phyloP scores from a whole-genome alignment of 2,888 invertebrate genomes.

The Anodontia alba region DNA sequence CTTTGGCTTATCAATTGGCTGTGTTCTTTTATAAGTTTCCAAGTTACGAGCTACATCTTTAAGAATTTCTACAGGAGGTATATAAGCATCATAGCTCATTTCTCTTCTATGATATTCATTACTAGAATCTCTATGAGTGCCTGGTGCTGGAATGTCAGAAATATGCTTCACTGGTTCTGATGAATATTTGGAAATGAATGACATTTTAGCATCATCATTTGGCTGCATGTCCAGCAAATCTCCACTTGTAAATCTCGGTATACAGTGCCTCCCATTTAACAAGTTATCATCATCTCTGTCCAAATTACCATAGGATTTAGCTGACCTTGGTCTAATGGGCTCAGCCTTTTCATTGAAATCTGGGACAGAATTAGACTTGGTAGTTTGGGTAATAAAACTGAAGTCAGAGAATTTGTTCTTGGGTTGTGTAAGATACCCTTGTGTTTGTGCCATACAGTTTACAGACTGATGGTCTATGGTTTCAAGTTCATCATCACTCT shows the following conservation, averaged over 20 bases:
- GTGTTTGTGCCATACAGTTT: not conserved
- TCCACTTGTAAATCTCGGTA: constrained; percentile 66
- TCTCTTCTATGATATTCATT: not conserved
- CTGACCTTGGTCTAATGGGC: constrained; percentile 63
- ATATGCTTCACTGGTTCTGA: not conserved
- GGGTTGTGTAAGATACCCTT: not conserved
- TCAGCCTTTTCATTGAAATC: constrained; percentile 54
- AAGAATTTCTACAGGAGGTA: constrained; percentile 72
- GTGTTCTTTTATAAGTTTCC: constrained; percentile 59
- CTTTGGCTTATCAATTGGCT: constrained; percentile 48
- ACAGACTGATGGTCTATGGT: not conserved
- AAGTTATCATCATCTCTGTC: not conserved
- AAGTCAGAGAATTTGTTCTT: not conserved
- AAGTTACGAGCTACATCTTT: constrained; percentile 65
- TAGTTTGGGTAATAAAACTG: not conserved
- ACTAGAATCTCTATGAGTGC: not conserved
- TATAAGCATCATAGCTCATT: constrained; percentile 62
- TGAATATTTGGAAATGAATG: not conserved
- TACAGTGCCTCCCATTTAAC: constrained; percentile 31
- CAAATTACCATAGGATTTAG: constrained; percentile 63
- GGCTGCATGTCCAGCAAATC: constrained; percentile 57
- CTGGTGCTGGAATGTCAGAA: not conserved
- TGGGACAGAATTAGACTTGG: constrained; percentile 69
- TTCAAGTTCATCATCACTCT: constrained; percentile 70
- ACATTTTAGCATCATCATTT: not conserved